These are phyloP conservation scores for Suillia variegata DNA, from an alignment of 2,888 invertebrate genomes.

Conservation along the genomic window DNA sequence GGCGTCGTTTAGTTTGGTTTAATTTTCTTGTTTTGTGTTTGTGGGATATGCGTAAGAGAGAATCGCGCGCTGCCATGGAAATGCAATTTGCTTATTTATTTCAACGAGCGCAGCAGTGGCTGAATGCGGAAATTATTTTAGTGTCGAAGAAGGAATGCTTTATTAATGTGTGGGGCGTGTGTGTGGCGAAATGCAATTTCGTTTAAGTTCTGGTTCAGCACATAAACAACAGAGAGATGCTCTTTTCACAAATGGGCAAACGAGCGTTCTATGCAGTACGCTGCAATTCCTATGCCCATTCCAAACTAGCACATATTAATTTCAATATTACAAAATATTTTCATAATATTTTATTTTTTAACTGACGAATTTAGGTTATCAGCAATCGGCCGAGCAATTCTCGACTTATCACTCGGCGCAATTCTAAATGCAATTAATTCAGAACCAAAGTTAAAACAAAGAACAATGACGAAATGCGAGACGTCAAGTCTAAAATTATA, in stretches of 20 bases:
- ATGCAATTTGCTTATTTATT: neutral
- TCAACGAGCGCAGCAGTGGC: neutral
- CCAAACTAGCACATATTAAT: too few relatives aligned
- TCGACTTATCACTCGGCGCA: conserved; percentile 1
- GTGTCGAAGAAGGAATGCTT: too few relatives aligned
- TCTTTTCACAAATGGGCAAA: too few relatives aligned
- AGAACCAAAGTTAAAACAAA: neutral
- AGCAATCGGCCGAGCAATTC: neutral
- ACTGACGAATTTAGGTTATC: conserved; percentile 6
- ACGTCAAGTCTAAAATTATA: too few relatives aligned
- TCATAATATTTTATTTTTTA: too few relatives aligned
- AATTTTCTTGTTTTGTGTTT: neutral
- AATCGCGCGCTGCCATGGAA: neutral
- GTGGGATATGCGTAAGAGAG: neutral
- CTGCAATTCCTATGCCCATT: too few relatives aligned
- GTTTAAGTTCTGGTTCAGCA: too few relatives aligned
- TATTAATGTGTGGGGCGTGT: too few relatives aligned
- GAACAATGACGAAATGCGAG: neutral
- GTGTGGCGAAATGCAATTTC: too few relatives aligned
- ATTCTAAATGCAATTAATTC: neutral
- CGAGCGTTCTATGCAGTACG: too few relatives aligned
- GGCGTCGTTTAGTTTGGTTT: neutral
- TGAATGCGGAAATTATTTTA: conserved; percentile 5
- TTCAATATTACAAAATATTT: too few relatives aligned
- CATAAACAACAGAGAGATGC: too few relatives aligned